phyloP scores from a whole-genome alignment of 2,797 vertebrate species.

The Amphiprion clarkii region DNA sequence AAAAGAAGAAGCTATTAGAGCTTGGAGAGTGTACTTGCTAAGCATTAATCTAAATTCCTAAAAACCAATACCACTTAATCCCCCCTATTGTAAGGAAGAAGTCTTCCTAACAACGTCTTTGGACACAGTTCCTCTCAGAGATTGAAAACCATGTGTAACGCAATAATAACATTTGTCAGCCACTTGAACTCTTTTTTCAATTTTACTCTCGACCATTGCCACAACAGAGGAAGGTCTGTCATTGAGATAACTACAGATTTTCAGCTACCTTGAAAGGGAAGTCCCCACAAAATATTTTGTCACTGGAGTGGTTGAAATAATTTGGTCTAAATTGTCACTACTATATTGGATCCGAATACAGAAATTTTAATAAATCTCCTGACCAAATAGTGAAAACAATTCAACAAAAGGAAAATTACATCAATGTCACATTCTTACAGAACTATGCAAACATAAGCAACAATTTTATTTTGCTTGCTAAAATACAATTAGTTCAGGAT shows the following conservation, averaged over 20 bases:
- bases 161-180: conserved; percentile 43
- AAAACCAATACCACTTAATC: conserved; percentile 62
- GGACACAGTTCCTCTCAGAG: conserved; percentile 41
- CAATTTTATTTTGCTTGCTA: neutral
- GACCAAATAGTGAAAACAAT: neutral
- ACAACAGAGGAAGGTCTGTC: conserved; percentile 13
- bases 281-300: neutral
- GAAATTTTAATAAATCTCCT: neutral
- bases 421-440: neutral
- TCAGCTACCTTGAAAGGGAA: neutral
- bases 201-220: neutral
- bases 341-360: neutral
- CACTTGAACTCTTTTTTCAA: conserved; percentile 31
- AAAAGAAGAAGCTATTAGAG: conserved; percentile 37
- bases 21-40: conserved; percentile 38
- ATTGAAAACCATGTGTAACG: conserved; percentile 40
- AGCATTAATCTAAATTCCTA: conserved; percentile 62
- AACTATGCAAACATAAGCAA: neutral
- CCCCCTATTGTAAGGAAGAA: conserved; percentile 47
- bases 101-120: conserved; percentile 42
- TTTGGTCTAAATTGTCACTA: neutral
- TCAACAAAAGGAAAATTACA: neutral
- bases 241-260: neutral
- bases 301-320: neutral
- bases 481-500: neutral